phyloP scores from a whole-genome alignment of 2,888 invertebrate genomes.

The Drosophila birchii region DNA sequence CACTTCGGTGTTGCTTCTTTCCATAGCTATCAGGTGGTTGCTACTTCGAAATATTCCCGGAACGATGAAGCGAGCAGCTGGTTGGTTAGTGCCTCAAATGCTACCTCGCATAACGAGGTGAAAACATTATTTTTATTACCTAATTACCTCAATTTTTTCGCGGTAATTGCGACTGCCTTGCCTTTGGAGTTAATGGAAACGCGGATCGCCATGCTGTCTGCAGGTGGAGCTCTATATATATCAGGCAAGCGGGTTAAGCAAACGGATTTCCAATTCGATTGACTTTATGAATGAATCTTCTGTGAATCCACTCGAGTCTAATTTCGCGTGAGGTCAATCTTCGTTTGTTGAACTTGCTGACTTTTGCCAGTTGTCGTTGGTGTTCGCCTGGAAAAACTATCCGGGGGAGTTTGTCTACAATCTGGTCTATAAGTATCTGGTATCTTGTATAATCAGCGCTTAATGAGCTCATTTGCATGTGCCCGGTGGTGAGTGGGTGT shows the following conservation, averaged over 20 bases:
- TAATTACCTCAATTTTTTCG: conserved; percentile 83
- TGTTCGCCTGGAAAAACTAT: conserved; percentile 53
- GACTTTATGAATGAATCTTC: conserved; percentile 75
- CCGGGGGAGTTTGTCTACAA: conserved; percentile 36
- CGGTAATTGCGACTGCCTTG: conserved; percentile 71
- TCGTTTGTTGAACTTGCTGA: conserved; percentile 57
- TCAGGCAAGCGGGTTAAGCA: conserved; percentile 64
- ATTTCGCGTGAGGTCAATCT: conserved; percentile 35
- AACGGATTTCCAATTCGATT: conserved; percentile 77
- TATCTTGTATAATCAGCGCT: conserved; percentile 65
- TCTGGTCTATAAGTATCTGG: conserved; percentile 7
- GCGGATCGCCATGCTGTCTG: conserved; percentile 60
- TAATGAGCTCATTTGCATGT: conserved; percentile 73
- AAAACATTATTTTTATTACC: conserved; percentile 83
- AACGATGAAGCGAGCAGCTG: conserved; percentile 50
- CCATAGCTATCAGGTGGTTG: conserved; percentile 46
- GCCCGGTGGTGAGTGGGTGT: conserved; percentile 27
- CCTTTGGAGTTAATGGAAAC: conserved; percentile 39
- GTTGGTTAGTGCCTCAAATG: conserved; percentile 19
- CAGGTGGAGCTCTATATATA: conserved; percentile 15
- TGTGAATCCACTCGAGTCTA: conserved; percentile 19
- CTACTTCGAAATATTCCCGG: conserved; percentile 25
- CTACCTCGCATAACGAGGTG: conserved; percentile 70
- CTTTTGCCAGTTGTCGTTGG: conserved; percentile 30
- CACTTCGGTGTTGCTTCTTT: conserved; percentile 25